These are phyloP conservation scores for Eupeodes latifasciatus DNA, from an alignment of 2,888 invertebrate species.

Conservation along the genomic window DNA sequence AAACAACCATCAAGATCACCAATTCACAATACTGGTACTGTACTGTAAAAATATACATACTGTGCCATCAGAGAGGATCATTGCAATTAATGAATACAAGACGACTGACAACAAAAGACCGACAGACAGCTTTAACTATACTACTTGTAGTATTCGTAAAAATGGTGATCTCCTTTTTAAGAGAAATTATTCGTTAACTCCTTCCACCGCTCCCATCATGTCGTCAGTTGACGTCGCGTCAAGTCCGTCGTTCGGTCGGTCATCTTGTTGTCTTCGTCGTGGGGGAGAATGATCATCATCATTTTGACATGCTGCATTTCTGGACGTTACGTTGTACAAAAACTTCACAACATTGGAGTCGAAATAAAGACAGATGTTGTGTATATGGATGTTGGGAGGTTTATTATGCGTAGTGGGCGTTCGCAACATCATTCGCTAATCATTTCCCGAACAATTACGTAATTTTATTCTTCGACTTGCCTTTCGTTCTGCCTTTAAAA, in stretches of 20 bases:
- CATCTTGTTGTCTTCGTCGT: slow-evolving; percentile 1
- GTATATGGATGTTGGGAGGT: slow-evolving; percentile 19
- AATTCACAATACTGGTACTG: background rate
- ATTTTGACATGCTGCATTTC: slow-evolving; percentile 21
- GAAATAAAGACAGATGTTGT: slow-evolving; percentile 40
- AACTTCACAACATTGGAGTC: slow-evolving; percentile 33
- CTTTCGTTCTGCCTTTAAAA: background rate
- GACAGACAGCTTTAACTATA: background rate
- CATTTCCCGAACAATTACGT: slow-evolving; percentile 20
- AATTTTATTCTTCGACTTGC: background rate
- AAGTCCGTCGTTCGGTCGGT: background rate
- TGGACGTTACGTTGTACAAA: slow-evolving; percentile 21
- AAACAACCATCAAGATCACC: background rate
- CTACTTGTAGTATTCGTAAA: background rate
- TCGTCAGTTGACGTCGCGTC: background rate
- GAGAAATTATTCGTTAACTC: slow-evolving; percentile 45
- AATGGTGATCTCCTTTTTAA: slow-evolving; percentile 56
- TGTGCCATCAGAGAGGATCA: slow-evolving; percentile 2
- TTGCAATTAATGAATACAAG: slow-evolving; percentile 56
- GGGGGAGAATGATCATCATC: slow-evolving; percentile 49
- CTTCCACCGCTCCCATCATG: slow-evolving; percentile 1
- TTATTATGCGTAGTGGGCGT: slow-evolving; percentile 55
- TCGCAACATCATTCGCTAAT: slow-evolving; percentile 10
- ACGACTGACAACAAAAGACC: slow-evolving; percentile 35
- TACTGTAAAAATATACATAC: too few relatives aligned